Base-by-base conservation (phyloP, 1,140 invertebrate genomes). In the Drosophila parabipectinata region DNA sequence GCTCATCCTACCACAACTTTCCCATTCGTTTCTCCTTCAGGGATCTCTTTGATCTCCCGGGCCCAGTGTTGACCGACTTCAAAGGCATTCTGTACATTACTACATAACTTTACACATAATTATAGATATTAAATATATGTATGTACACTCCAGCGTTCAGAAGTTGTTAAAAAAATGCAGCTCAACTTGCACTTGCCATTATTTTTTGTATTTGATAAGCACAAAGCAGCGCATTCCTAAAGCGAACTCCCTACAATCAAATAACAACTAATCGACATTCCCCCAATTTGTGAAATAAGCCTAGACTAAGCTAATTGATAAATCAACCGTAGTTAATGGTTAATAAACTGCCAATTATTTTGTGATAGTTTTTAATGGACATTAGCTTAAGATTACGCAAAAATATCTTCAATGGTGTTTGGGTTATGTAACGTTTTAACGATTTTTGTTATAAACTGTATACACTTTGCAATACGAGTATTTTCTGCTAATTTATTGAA, bases 341-440 rank as follows among this genome's bases (percentile, higher is more conserved):
- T 81, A 81, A 79, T 84, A 79, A 88, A 88, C 83, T 88, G 83
- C 83, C 83, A 88, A 88, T 88, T 88, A 88, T 79, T 88, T 88
- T 88, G 83, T 88, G 83, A 88, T 85, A 85, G 82, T 88, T 88
- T 85, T 75, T 62, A 82, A 85, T 72, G 80, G 55, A 87, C 55
- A 66, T 53, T 82, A 63, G 51, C 71, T 68, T 44, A 50, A 71
- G 64, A 67, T 67, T 68, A 68, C 66, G 44, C 66, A 69, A 71
- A 71, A 71, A 62, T 68, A 72, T 68, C 54, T 73, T 79, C 79
- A 72, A 56, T 67, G 83, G 83, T 88, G 83, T 88, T 88, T 88
- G 83, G 83, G 83, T 83, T 77, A 73, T 64, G 79, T 88, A 83
- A 64, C 54, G 78, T 59, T 72, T 72, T 77, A 62, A 67, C 72